Evolutionary conservation across 2,113 vertebrate genomes (phyloP), one percentile per base, ranked within the genome.

Genomic region (Enhydra lutris): DNA sequence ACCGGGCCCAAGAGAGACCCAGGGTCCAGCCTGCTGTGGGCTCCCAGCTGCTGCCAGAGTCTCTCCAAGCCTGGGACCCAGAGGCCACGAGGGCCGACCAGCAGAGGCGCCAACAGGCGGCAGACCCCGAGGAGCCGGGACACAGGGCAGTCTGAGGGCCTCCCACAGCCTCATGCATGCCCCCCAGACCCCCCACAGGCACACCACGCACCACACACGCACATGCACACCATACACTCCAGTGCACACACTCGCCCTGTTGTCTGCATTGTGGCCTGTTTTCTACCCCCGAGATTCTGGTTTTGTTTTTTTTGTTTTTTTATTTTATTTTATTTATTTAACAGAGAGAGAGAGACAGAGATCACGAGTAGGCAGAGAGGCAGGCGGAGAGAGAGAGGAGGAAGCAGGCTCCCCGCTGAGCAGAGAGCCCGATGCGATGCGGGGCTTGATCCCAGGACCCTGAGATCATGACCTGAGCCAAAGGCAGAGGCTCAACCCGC

Each of bases 231-330:
- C 50, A 52, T 14, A 52, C 45, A 9, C 4, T 4, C 74, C 55
- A 7, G 1, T 20, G 1, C 78, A 55, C 78, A 23, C 2, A 8
- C 11, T 14, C 1, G 3, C 34, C n/a, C 55, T 13, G n/a, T 39
- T 13, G 3, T 4, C 80, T 26, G 21, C 23, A 26, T 7, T 59
- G 6, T 13, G 7, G 52, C 18, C 24, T 42, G n/a, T 61, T 45
- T 63, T 45, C 57, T 84, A 31, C n/a, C 7, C 52, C 13, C 42
- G 24, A 9, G 15, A 55, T 55, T 55, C 17, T 55, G 52, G 42
- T 42, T 42, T 42, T 42, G 39, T 42, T 42, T 42, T 47, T 6
- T 47, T 11, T 47, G 11, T 14, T 14, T 50, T 1, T 50, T 14
- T 50, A 5, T 52, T 52, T 52, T 17, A 52, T 52, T 52, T 52